Evolutionary conservation across 2,888 invertebrate genomes (phyloP).

Genomic region (Crematogaster levior): DNA sequence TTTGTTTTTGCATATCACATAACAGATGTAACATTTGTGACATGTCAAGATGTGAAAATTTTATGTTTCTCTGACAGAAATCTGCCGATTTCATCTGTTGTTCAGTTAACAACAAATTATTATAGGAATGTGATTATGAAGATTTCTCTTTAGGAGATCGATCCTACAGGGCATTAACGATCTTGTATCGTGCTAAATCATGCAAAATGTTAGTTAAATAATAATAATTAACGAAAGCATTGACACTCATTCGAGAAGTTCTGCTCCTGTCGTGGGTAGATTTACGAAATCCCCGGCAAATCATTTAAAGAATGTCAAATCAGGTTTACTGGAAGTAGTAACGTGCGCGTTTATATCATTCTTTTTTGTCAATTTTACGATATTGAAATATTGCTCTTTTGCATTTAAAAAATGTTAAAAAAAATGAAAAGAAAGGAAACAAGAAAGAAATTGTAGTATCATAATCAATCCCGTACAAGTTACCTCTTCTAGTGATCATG

Average conservation of each 20-base stretch:
- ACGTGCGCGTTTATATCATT: constrained; percentile 67
- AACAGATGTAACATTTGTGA: not conserved
- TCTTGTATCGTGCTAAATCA: constrained; percentile 3
- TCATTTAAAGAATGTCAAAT: constrained; percentile 77
- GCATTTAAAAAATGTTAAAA: constrained; percentile 10
- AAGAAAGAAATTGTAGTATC: constrained; percentile 26
- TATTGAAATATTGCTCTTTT: constrained; percentile 48
- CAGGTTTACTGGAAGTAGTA: constrained; percentile 78
- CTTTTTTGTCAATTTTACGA: constrained; percentile 51
- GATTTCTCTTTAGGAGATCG: not conserved
- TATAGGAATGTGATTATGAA: not conserved
- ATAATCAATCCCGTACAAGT: constrained; percentile 66
- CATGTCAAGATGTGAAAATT: not conserved
- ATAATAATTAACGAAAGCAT: constrained; percentile 19
- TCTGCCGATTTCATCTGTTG: not conserved
- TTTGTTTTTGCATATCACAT: constrained; percentile 20
- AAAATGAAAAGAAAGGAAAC: constrained; percentile 22
- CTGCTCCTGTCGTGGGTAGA: constrained; percentile 69
- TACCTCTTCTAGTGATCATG: constrained; percentile 78
- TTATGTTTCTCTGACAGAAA: not conserved
- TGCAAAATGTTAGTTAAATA: constrained; percentile 26
- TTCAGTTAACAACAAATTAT: not conserved
- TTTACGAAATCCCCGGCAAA: constrained; percentile 80
- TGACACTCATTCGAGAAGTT: constrained; percentile 40
- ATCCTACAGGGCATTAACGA: constrained; percentile 29